phyloP scores from a whole-genome alignment of 1,140 invertebrate species.

The Homalodisca vitripennis region DNA sequence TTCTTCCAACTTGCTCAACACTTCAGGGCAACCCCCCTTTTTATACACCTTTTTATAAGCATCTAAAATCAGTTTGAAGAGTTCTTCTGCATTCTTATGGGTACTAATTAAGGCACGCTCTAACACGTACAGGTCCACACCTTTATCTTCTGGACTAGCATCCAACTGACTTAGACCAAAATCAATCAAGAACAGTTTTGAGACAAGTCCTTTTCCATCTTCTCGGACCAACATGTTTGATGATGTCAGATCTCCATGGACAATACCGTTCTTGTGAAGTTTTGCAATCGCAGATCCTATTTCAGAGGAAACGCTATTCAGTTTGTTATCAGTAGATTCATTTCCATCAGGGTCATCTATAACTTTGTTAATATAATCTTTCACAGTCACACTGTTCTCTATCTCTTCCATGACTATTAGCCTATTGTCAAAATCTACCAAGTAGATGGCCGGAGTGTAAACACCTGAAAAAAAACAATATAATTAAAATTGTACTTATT shows the following conservation, averaged over 20 bases:
- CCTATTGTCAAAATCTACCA: slow-evolving; percentile 70
- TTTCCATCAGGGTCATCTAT: slow-evolving; percentile 12
- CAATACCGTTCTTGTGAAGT: slow-evolving; percentile 84
- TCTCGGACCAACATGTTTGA: slow-evolving; percentile 79
- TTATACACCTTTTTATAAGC: slow-evolving; percentile 63
- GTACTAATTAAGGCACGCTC: slow-evolving; percentile 92
- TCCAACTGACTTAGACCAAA: slow-evolving; percentile 88
- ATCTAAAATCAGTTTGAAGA: slow-evolving; percentile 74
- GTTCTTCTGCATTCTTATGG: slow-evolving; percentile 68
- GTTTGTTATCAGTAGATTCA: slow-evolving; percentile 21
- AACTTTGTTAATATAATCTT: slow-evolving; percentile 54
- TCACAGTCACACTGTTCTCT: slow-evolving; percentile 68
- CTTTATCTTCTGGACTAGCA: slow-evolving; percentile 84
- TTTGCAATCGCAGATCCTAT: slow-evolving; percentile 75
- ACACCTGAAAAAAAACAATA: slow-evolving; percentile 67
- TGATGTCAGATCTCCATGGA: slow-evolving; percentile 97
- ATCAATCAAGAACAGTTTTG: slow-evolving; percentile 73
- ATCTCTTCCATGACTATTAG: slow-evolving; percentile 89
- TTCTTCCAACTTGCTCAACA: slow-evolving; percentile 86
- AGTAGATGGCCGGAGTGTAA: slow-evolving; percentile 75
- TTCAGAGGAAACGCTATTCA: slow-evolving; percentile 55
- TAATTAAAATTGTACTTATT: too few relatives aligned
- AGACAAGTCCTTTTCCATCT: not conserved
- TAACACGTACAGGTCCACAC: slow-evolving; percentile 96
- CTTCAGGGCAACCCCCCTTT: slow-evolving; percentile 60